Base-by-base conservation (phyloP, 2,797 vertebrate genomes). In the Luscinia luscinia region DNA sequence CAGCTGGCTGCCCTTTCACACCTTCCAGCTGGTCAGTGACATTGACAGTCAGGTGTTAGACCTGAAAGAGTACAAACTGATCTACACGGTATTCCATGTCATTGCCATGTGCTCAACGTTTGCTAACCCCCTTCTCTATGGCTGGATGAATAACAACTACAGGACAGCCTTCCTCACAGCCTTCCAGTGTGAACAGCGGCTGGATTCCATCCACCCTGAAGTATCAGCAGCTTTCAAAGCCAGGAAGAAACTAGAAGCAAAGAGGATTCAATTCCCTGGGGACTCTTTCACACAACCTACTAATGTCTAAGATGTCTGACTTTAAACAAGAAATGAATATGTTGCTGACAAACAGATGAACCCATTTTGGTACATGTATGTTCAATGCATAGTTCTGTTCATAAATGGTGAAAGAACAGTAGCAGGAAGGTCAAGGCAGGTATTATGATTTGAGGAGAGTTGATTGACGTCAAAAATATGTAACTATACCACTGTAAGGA, bases 71-170 rank as follows among this genome's bases (percentile, higher is more conserved):
- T 99, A 99, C 93, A 99, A 99, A 93, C 97, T 99, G 88, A 98
- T 99, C 80, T 99, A 99, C 97, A 99, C 99, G 0, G 97, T 98
- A 79, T 98, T 99, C 93, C 99, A 99, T 7, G 98, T 99, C 34
- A 96, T 99, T 20, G 99, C 99, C 18, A 99, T 99, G 99, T 99
- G 99, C 95, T 99, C 99, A 3, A 99, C 99, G 0, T 99, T 99
- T 62, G 98, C 98, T 95, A 99, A 99, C 90, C 99, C 99, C 30
- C 98, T 99, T 58, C 98, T 99, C 54, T 99, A 99, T 2, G 99
- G 99, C 62, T 99, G 99, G 99, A 99, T 99, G 99, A 99, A 99
- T 96, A 99, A 96, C 95, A 99, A 99, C 98, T 99, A 99, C 96
- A 98, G 99, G 91, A 97, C 96, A 21, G 99, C 99, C 21, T 99